Evolutionary conservation across 30 jellyfish, hydroid and myxozoan species (phyloP).

Genomic region (Aurelia aurita complex sp. Pacific): DNA sequence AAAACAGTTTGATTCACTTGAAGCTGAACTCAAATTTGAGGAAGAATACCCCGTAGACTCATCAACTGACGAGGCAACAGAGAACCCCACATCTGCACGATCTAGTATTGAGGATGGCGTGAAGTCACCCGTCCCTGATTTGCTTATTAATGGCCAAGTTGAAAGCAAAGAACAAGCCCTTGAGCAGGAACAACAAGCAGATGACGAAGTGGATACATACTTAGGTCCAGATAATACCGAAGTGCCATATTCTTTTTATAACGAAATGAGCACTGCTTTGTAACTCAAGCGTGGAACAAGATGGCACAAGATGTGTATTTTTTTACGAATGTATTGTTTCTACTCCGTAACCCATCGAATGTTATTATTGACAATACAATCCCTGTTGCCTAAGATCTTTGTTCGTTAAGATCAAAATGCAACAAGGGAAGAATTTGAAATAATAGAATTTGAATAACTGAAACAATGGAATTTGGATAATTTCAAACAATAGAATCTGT

Average conservation of each 20-base stretch:
- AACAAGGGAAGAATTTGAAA: too few species aligned
- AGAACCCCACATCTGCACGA: conserved; percentile 8
- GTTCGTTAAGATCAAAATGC: too few species aligned
- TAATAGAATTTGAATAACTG: too few species aligned
- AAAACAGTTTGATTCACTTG: conserved; percentile 2
- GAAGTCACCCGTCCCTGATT: not conserved
- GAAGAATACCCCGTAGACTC: conserved; percentile 47
- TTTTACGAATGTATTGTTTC: too few species aligned
- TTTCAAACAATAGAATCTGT: too few species aligned
- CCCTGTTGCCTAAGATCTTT: too few species aligned
- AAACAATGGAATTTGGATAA: too few species aligned
- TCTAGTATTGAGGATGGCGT: not conserved
- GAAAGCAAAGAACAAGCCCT: not conserved
- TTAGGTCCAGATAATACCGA: conserved; percentile 18
- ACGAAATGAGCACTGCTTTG: conserved; percentile 44
- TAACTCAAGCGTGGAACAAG: not conserved
- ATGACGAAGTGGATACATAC: conserved; percentile 27
- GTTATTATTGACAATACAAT: too few species aligned
- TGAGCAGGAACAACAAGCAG: not conserved
- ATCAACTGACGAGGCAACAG: conserved; percentile 32
- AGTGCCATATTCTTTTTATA: conserved; percentile 17
- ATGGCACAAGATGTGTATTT: too few species aligned
- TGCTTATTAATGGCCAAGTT: not conserved
- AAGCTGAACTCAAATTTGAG: conserved; percentile 16
- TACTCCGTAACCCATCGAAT: too few species aligned